These are phyloP conservation scores for Conistra vaccinii DNA, from an alignment of 2,888 invertebrate genomes.

Conservation along the genomic window DNA sequence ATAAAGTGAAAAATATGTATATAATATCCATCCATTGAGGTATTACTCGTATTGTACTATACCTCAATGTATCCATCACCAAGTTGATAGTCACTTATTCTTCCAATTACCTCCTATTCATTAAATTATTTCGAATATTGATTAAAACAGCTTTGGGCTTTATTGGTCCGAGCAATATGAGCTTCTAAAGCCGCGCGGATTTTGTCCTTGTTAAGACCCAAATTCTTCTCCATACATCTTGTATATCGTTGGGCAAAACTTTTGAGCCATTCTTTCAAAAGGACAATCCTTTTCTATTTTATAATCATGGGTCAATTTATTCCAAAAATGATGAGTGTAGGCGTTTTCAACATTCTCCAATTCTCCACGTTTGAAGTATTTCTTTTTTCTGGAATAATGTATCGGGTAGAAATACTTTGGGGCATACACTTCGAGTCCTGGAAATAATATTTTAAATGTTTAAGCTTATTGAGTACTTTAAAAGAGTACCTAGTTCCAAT, in stretches of 20 bases:
- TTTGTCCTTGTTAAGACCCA: slow-evolving; percentile 13
- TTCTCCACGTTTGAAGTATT: slow-evolving; percentile 49
- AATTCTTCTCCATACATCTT: slow-evolving; percentile 64
- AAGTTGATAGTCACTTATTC: background rate
- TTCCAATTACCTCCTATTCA: background rate
- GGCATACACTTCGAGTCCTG: slow-evolving; percentile 92
- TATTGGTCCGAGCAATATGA: too few species aligned
- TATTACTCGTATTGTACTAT: too few species aligned
- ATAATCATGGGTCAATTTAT: slow-evolving; percentile 64
- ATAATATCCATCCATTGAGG: too few species aligned
- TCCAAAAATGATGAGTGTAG: slow-evolving; percentile 76
- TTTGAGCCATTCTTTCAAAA: slow-evolving; percentile 60
- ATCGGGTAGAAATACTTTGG: slow-evolving; percentile 93
- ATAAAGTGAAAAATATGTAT: too few species aligned
- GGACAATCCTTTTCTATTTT: slow-evolving; percentile 61
- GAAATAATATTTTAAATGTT: slow-evolving; percentile 41
- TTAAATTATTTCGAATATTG: background rate
- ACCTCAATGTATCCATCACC: too few species aligned
- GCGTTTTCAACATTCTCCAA: slow-evolving; percentile 35
- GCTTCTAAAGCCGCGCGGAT: too few species aligned
- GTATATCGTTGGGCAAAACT: slow-evolving; percentile 70
- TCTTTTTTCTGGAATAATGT: slow-evolving; percentile 84
- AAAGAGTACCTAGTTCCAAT: background rate
- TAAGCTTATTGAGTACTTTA: background rate
- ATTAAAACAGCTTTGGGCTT: too few species aligned